Conservation (phyloP, 2,797 vertebrate species). For the Thamnophis elegans region DNA sequence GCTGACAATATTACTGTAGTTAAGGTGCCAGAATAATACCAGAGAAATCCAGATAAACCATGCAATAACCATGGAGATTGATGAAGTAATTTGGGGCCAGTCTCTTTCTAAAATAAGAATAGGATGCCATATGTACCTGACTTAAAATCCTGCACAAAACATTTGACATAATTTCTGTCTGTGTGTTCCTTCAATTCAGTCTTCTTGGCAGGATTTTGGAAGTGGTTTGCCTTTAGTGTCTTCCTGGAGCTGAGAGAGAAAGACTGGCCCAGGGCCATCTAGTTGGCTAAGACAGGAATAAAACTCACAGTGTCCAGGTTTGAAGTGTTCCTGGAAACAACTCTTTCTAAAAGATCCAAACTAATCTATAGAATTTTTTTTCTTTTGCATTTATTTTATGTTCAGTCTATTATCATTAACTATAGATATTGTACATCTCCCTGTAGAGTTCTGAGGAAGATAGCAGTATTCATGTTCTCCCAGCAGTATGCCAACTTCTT, state of each 20-base stretch:
- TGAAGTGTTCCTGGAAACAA: neutral
- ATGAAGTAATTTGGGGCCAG: neutral
- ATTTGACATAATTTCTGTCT: neutral
- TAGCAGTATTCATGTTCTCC: slow-evolving; percentile 54
- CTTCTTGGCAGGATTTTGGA: neutral
- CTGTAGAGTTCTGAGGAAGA: slow-evolving; percentile 36
- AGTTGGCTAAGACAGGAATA: neutral
- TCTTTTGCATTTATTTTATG: slow-evolving; percentile 24
- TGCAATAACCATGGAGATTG: neutral
- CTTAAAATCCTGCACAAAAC: neutral
- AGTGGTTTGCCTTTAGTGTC: neutral
- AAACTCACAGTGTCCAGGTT: neutral
- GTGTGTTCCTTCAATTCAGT: neutral
- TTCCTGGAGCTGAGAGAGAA: neutral
- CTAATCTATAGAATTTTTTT: neutral
- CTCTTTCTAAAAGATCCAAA: neutral
- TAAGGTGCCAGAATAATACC: neutral
- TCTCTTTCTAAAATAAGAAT: neutral
- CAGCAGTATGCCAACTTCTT: slow-evolving; percentile 40
- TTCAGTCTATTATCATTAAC: slow-evolving; percentile 3
- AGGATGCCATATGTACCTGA: neutral
- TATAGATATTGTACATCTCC: slow-evolving; percentile 17
- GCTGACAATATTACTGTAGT: neutral
- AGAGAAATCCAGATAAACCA: neutral
- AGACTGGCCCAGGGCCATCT: neutral